Evolutionary conservation across 2,888 invertebrate genomes (phyloP), one percentile per base, ranked within the genome.

Genomic region (Gari tellinella): DNA sequence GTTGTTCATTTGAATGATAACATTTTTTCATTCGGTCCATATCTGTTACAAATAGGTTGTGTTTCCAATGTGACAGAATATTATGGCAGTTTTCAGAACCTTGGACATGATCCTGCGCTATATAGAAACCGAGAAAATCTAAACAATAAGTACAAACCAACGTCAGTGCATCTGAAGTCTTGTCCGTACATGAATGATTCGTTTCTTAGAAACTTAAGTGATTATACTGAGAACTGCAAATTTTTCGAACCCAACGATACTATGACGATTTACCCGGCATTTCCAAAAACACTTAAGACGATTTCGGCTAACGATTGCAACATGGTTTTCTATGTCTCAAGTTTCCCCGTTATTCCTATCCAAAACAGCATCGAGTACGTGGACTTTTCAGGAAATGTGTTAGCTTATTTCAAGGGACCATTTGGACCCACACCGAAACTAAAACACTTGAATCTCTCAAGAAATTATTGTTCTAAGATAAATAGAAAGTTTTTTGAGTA

Each of bases 321-420:
- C 19, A 41, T 72, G 19, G 17, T 60, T 12, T 65, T 49, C 23
- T 21, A 31, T 12, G 10, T 72, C 0, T n/a, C 37, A 12, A 26
- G 26, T 4, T 15, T 38, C 14, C 43, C 56, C 2, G 10, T 31
- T 8, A 15, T 17, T 7, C 58, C 58, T 12, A 31, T 46, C 37
- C 7, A 45, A 15, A 66, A 65, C 19, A 25, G 8, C 3, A 17
- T 72, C 5, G 41, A 55, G 19, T 56, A 61, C 38, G 0, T 72
- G 2, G 66, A 72, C 38, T 1, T 66, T 2, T 72, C 72, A 14
- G 56, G 56, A 10, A 72, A 72, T 31, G 21, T 72, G 19, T 45
- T 66, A 0, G 10, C 48, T 12, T 15, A 43, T 12, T 56, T 41
- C 55, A 23, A 14, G 1, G 76, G 76, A 5, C 55, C 57, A 0